phyloP scores from a whole-genome alignment of 2,888 invertebrate species.

The Microplitis deprimator region DNA sequence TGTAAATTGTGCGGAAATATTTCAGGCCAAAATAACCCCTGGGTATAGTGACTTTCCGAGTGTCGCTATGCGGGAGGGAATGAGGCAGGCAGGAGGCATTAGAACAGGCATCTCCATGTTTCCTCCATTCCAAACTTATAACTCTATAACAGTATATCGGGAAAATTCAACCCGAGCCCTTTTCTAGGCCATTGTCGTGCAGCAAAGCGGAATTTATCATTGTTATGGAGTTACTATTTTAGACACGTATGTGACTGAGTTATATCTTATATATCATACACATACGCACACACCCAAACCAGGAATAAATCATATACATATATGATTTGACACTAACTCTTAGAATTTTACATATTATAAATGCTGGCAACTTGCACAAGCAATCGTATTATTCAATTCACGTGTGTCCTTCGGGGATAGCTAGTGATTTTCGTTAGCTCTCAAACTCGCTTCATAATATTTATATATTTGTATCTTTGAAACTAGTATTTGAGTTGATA shows the following conservation, averaged over 20 bases:
- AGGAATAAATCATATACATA: conserved; percentile 7
- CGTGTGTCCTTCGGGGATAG: conserved; percentile 9
- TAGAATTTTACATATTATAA: conserved; percentile 1
- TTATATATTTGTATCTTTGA: conserved; percentile 11
- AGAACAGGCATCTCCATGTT: conserved; percentile 6
- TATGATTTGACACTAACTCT: conserved; percentile 12
- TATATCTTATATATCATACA: conserved; percentile 51
- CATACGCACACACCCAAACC: not conserved
- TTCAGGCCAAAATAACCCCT: conserved; percentile 49
- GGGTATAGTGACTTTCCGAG: not conserved
- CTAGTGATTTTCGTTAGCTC: conserved; percentile 8
- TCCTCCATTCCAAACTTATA: conserved; percentile 31
- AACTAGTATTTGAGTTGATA: not conserved
- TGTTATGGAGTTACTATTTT: conserved; percentile 59
- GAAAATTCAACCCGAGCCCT: conserved; percentile 51
- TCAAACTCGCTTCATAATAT: not conserved
- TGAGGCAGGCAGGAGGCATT: conserved; percentile 13
- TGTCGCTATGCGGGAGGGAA: not conserved
- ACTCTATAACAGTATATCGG: conserved; percentile 61
- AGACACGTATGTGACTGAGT: conserved; percentile 60
- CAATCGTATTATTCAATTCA: conserved; percentile 12
- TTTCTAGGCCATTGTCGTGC: conserved; percentile 44
- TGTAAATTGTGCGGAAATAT: conserved; percentile 65
- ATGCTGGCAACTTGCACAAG: not conserved
- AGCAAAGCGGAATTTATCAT: conserved; percentile 60